Conservation (phyloP, 2,113 vertebrate genomes). For the Meles meles region DNA sequence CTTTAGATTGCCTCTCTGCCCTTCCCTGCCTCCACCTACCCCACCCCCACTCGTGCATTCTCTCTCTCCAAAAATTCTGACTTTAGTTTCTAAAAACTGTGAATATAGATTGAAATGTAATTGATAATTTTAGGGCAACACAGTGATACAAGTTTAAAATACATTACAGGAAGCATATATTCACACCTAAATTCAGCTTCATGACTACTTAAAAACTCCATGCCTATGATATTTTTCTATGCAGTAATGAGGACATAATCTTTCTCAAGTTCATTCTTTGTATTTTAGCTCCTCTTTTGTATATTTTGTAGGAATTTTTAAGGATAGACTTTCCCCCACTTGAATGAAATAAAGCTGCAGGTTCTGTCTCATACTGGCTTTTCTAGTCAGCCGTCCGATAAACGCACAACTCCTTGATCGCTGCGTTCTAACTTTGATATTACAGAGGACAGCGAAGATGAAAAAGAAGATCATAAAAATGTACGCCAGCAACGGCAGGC, state of each 20-base stretch:
- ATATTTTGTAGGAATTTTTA: background rate
- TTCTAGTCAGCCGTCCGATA: background rate
- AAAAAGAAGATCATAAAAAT: conserved; percentile 94
- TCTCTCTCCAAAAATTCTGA: background rate
- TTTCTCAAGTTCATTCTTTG: background rate
- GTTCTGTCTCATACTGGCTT: background rate
- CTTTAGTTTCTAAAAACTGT: conserved; percentile 4
- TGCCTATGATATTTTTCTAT: background rate
- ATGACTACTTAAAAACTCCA: background rate
- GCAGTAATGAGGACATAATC: background rate
- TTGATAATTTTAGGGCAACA: background rate
- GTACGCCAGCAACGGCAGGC: conserved; percentile 96
- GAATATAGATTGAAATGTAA: background rate
- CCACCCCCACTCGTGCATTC: background rate
- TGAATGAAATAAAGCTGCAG: background rate
- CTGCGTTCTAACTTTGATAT: conserved; percentile 50
- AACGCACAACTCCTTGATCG: background rate
- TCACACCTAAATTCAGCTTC: conserved; percentile 9
- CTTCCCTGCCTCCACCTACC: too few relatives aligned
- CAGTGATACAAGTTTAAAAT: background rate
- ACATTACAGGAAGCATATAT: background rate
- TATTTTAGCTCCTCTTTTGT: background rate
- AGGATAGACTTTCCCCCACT: background rate
- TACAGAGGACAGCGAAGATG: conserved; percentile 96
- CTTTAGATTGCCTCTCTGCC: background rate